A percentile compares a stretch with the other conserved stretches of the same genome.
These are phyloP conservation scores for Heterodera filipjevi DNA, from an alignment of 2,888 invertebrate genomes.

Conservation along the genomic window DNA sequence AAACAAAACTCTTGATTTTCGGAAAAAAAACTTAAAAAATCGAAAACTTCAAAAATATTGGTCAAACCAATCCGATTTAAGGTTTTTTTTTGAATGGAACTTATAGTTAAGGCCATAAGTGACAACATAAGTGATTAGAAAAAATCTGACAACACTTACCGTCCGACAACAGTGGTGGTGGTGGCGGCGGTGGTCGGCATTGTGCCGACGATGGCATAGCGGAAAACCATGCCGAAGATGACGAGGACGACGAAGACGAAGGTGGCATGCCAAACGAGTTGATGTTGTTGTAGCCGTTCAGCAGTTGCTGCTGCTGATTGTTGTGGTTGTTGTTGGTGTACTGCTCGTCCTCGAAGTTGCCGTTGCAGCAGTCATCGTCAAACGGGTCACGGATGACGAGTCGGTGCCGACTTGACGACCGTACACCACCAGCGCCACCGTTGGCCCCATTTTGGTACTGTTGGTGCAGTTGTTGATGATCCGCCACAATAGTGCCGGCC, in stretches of 20 bases:
- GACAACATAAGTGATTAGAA: neutral
- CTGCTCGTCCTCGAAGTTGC: neutral
- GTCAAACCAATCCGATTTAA: no score
- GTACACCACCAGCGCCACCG: neutral
- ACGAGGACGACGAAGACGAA: neutral
- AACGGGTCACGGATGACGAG: constrained; percentile 17
- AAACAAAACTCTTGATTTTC: no score
- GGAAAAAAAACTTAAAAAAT: no score
- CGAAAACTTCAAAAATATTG: no score
- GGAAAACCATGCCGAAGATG: neutral
- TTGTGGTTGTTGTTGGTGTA: neutral
- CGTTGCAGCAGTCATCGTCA: neutral
- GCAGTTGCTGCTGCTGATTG: neutral
- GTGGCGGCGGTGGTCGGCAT: neutral
- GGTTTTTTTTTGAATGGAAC: no score
- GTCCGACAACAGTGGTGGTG: neutral
- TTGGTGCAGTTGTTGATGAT: neutral
- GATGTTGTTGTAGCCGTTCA: neutral
- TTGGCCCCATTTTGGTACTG: neutral
- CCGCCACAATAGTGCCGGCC: constrained; percentile 3
- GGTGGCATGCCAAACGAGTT: neutral
- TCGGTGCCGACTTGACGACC: neutral
- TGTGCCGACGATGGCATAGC: neutral
- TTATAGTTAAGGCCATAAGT: neutral
- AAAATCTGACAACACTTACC: neutral